These are phyloP conservation scores for Leptopilina myrica DNA, from an alignment of 2,888 invertebrate genomes.

Conservation along the genomic window DNA sequence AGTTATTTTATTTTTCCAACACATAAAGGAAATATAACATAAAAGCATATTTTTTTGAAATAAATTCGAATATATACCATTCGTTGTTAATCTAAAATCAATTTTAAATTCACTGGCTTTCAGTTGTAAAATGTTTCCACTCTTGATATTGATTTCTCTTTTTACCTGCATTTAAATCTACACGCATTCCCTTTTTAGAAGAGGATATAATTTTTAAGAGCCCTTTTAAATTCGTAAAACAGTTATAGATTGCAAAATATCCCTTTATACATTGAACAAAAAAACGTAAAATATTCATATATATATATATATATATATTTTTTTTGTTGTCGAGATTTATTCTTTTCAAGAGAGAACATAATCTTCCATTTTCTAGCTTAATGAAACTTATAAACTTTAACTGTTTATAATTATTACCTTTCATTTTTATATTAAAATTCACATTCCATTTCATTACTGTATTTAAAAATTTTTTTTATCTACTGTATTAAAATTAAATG, in stretches of 20 bases:
- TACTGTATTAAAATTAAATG: no score
- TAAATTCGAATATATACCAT: background rate
- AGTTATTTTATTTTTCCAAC: background rate
- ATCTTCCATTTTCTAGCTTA: background rate
- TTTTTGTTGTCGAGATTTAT: background rate
- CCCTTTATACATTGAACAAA: background rate
- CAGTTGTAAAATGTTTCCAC: slow-evolving; percentile 15
- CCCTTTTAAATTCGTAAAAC: slow-evolving; percentile 1
- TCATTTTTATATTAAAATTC: no score
- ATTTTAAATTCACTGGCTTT: slow-evolving; percentile 6
- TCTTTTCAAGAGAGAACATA: background rate
- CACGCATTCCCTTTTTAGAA: slow-evolving; percentile 8
- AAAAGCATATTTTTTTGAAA: background rate
- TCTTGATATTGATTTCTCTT: slow-evolving; percentile 8
- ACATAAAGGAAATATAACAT: background rate
- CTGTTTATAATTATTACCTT: no score
- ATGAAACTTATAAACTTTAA: no score
- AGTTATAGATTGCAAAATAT: slow-evolving; percentile 12
- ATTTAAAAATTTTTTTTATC: no score
- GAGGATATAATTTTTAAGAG: slow-evolving; percentile 9
- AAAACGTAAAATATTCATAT: background rate
- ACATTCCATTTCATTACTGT: no score
- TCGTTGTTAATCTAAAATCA: slow-evolving; percentile 6
- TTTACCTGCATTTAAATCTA: slow-evolving; percentile 1
- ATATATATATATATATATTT: background rate